These are phyloP conservation scores for Paracyprichromis sp. DNA, from an alignment of 2,113 vertebrate genomes.

Conservation along the genomic window DNA sequence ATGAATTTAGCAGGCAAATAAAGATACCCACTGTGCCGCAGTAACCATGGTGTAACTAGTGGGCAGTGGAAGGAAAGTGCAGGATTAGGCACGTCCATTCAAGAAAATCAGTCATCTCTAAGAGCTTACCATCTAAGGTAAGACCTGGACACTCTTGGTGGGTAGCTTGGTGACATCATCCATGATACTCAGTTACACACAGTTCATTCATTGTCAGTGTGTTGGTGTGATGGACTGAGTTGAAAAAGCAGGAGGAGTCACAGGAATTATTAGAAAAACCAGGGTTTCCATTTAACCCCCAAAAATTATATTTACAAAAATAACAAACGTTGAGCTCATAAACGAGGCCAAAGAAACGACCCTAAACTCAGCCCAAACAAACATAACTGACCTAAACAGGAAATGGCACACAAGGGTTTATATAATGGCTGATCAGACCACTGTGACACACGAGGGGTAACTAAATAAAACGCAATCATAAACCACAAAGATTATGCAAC, in stretches of 20 bases:
- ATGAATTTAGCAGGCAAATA: neutral
- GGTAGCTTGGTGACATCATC: neutral
- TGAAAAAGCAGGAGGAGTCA: neutral
- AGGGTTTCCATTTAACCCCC: neutral
- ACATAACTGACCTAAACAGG: neutral
- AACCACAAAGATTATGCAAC: rapidly evolving
- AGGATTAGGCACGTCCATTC: neutral
- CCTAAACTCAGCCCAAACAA: neutral
- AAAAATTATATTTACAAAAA: neutral
- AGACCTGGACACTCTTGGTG: neutral
- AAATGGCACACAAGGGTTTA: neutral
- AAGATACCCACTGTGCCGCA: neutral
- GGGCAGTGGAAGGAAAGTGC: neutral
- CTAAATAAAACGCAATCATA: rapidly evolving
- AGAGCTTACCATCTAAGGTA: neutral
- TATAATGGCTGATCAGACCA: neutral
- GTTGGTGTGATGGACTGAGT: rapidly evolving
- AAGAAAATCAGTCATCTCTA: neutral
- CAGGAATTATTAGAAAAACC: neutral
- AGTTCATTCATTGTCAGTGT: neutral
- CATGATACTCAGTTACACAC: neutral
- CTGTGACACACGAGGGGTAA: neutral
- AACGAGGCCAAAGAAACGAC: rapidly evolving
- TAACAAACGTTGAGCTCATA: neutral
- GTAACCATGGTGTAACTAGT: neutral